These are phyloP conservation scores for Rhopalosiphum nymphaeae DNA, from an alignment of 2,888 invertebrate genomes.

Conservation along the genomic window DNA sequence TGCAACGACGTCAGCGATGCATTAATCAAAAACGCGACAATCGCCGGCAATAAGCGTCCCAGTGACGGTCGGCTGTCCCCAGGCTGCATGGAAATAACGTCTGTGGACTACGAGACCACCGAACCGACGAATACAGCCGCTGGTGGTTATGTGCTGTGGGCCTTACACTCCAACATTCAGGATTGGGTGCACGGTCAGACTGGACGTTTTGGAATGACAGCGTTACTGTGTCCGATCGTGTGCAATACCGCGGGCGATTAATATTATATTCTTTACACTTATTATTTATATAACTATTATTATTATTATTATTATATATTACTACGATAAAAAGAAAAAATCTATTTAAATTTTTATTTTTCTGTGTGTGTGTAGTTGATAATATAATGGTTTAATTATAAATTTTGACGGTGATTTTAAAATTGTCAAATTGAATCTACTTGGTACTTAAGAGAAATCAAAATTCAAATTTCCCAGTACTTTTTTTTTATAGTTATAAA, in stretches of 20 bases:
- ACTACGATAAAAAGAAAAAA: not conserved
- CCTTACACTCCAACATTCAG: not conserved
- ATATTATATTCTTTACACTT: not conserved
- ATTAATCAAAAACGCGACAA: not conserved
- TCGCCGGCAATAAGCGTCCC: not conserved
- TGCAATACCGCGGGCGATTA: slow-evolving; percentile 2
- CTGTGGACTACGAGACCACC: not conserved
- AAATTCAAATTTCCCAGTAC: too few species aligned
- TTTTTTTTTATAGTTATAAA: too few species aligned
- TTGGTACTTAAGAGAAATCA: too few species aligned
- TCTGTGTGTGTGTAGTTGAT: too few species aligned
- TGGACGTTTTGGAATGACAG: slow-evolving; percentile 6
- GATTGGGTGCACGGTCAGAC: not conserved
- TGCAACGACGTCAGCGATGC: not conserved
- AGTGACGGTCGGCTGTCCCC: not conserved
- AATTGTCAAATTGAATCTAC: too few species aligned
- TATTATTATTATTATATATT: not conserved
- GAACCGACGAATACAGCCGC: not conserved
- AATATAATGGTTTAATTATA: too few species aligned
- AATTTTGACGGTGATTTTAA: too few species aligned
- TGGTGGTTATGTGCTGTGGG: not conserved
- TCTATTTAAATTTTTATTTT: not conserved
- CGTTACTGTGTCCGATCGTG: slow-evolving; percentile 13
- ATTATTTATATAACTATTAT: not conserved
- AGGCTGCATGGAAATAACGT: slow-evolving; percentile 31